phyloP scores from a whole-genome alignment of 2,888 invertebrate species.

The Volucella bombylans region DNA sequence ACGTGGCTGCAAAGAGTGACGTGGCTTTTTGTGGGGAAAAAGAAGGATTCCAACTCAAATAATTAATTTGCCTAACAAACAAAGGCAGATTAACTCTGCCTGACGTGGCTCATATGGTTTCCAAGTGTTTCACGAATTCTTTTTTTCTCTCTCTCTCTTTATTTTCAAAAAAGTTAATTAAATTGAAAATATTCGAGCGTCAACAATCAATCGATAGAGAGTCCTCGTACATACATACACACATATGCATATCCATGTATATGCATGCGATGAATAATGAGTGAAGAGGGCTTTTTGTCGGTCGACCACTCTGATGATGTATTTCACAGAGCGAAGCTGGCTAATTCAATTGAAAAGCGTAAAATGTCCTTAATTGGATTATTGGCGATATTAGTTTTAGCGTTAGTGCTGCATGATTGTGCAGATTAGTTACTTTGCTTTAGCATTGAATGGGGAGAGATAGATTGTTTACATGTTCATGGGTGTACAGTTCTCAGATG shows the following conservation, averaged over 20 bases:
- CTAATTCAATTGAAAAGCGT: conserved; percentile 66
- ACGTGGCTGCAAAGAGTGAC: neutral
- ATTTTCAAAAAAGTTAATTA: conserved; percentile 44
- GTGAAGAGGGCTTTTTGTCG: neutral
- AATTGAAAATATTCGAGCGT: conserved; percentile 52
- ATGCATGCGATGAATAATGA: neutral
- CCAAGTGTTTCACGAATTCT: no score
- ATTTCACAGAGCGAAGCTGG: conserved; percentile 36
- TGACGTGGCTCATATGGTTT: no score
- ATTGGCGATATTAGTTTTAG: conserved; percentile 62
- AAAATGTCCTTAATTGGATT: conserved; percentile 70
- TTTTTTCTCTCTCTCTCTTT: neutral
- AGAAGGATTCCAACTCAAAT: conserved; percentile 3
- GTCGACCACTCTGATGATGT: conserved; percentile 41
- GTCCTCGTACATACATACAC: neutral
- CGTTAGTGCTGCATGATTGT: conserved; percentile 26
- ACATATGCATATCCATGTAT: no score
- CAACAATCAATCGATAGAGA: conserved; percentile 39
- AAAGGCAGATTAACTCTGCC: conserved; percentile 16
- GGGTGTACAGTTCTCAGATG: no score
- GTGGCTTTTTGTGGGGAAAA: conserved; percentile 5
- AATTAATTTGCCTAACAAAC: conserved; percentile 10
- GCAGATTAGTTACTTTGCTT: conserved; percentile 53
- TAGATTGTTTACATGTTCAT: conserved; percentile 37
- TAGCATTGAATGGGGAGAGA: conserved; percentile 4